A percentile compares a stretch with the other conserved stretches of the same genome.
Conservation (phyloP, 1,140 invertebrate genomes). For the Plectrocnemia conspersa region DNA sequence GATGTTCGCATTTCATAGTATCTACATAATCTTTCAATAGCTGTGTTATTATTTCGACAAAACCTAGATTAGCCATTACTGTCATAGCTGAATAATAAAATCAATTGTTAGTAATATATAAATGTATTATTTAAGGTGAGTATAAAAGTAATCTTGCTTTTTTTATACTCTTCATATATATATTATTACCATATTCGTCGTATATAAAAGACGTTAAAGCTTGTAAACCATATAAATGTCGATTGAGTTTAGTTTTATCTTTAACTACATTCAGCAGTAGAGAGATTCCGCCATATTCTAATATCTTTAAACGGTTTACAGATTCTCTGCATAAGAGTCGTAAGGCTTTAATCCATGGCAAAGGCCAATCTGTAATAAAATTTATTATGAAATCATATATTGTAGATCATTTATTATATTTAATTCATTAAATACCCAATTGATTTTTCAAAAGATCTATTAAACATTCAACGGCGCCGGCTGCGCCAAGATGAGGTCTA, state of each 20-base stretch:
- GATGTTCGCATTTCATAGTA: conserved; percentile 48
- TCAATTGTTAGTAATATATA: not conserved
- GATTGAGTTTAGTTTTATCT: conserved; percentile 35
- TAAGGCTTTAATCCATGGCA: conserved; percentile 42
- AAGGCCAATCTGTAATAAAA: conserved; percentile 39
- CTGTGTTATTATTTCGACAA: conserved; percentile 44
- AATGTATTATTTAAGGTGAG: not conserved
- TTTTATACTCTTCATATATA: not conserved
- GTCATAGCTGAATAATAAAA: conserved; percentile 20
- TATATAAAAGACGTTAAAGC: conserved; percentile 47
- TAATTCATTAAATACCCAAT: conserved; percentile 15
- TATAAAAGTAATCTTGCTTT: not conserved
- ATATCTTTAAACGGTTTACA: conserved; percentile 44
- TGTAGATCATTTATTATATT: not conserved
- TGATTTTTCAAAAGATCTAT: conserved; percentile 39
- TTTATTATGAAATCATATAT: not conserved
- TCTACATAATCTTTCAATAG: conserved; percentile 43
- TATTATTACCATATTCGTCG: conserved; percentile 45
- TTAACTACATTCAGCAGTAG: conserved; percentile 42
- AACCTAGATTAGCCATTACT: conserved; percentile 31
- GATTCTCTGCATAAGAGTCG: conserved; percentile 45
- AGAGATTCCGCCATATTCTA: conserved; percentile 43
- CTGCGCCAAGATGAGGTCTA: conserved; percentile 42
- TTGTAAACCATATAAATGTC: conserved; percentile 36
- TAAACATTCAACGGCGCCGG: conserved; percentile 46